Conservation (phyloP, 2,113 vertebrate genomes). For the Cottus gobio region DNA sequence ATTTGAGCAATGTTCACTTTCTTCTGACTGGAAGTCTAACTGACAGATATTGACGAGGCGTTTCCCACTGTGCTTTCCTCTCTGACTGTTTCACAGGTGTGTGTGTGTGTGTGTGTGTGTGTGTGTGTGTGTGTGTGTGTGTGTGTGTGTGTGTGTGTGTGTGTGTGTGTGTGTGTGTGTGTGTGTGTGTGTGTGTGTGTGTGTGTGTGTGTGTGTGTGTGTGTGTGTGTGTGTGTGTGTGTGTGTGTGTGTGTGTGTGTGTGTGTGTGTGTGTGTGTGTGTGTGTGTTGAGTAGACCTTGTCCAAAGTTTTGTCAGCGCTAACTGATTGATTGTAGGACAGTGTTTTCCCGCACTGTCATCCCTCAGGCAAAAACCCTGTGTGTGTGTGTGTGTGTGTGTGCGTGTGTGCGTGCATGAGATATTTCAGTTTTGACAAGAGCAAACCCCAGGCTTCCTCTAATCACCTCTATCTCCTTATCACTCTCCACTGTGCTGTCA, state of each 20-base stretch:
- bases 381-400: not conserved
- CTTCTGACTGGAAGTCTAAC: conserved; percentile 38
- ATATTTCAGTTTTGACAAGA: conserved; percentile 40
- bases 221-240: not conserved
- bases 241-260: not conserved
- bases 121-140: conserved; percentile 1
- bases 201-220: conserved; percentile 2
- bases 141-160: not conserved
- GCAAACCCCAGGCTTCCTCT: conserved; percentile 44
- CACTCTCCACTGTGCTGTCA: conserved; percentile 47
- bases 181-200: not conserved
- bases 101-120: not conserved
- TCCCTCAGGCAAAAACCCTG: conserved; percentile 23
- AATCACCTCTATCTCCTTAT: conserved; percentile 47
- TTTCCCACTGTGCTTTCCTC: conserved; percentile 26
- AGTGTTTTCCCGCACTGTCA: conserved; percentile 1
- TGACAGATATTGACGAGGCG: conserved; percentile 57
- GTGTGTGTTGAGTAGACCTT: conserved; percentile 42
- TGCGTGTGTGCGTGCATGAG: not conserved
- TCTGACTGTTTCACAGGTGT: not conserved
- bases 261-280: conserved; percentile 2
- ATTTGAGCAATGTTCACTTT: conserved; percentile 33
- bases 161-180: not conserved
- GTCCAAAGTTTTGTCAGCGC: conserved; percentile 56
- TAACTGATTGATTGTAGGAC: conserved; percentile 57